Evolutionary conservation across 2,888 invertebrate genomes (phyloP).

Genomic region (Metacarcinus magister): DNA sequence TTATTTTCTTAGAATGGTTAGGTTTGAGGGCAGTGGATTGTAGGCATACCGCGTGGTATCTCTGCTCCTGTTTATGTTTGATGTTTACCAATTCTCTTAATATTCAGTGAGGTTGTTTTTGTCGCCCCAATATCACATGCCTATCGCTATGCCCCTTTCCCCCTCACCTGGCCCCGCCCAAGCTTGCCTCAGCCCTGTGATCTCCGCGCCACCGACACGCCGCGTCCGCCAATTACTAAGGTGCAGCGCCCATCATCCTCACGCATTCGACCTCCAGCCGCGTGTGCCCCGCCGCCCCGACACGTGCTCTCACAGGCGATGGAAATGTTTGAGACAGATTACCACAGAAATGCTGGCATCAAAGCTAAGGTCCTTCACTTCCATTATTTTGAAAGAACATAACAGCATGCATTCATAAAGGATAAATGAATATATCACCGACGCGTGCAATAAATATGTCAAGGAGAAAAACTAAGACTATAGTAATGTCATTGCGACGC

Average conservation of each 20-base stretch:
- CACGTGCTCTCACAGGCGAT: background rate
- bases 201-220: background rate
- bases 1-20: background rate
- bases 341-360: background rate
- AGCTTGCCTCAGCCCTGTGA: background rate
- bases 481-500: background rate
- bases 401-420: background rate
- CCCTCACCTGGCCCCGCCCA: background rate
- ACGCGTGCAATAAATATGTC: background rate
- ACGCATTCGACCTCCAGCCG: background rate
- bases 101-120: background rate
- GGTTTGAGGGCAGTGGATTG: background rate
- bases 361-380: background rate
- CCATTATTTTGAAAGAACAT: background rate
- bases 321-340: background rate
- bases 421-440: background rate
- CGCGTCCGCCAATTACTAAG: background rate
- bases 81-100: background rate
- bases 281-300: background rate
- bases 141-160: background rate
- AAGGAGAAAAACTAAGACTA: background rate
- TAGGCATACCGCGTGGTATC: background rate
- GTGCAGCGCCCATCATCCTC: slow-evolving; percentile 19
- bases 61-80: background rate
- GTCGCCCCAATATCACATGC: background rate